Base-by-base conservation (phyloP, 2,888 invertebrate species). In the Cylloceria caligata region DNA sequence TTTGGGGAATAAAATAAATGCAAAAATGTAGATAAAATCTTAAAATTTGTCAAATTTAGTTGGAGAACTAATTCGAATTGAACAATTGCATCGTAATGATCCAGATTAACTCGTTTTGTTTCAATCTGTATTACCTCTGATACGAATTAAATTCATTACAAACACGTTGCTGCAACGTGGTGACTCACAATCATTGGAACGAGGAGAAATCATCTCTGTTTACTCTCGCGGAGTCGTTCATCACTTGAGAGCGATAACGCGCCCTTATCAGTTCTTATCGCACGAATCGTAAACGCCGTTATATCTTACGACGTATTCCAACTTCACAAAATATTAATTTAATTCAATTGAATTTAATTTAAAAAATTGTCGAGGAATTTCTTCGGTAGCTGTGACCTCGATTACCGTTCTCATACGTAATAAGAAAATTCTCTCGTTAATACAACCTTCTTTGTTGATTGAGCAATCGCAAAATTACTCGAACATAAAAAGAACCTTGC, bases 131-230 rank as follows among this genome's bases (percentile, higher is more conserved):
- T 55, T 4, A 55, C 27, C 52, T 55, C 24, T 39, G 52, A 3
- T 39, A 1, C 36, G 24, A 39, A 55, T 69, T n/a, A 27, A 39
- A 69, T 36, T 68, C 4, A 24, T n/a, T 9, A 24, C 49, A 27
- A 39, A 52, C 21, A 24, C 16, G 24, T 52, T 52, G 2, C n/a
- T n/a, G 52, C 36, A 45, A 55, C 52, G 68, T 36, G n/a, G 30
- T 69, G 68, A 69, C 47, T 69, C 68, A n/a, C n/a, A n/a, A n/a
- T n/a, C n/a, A 69, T 5, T n/a, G 47, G 3, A 39, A 55, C 55
- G 39, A n/a, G 39, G 5, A n/a, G n/a, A 52, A 55, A 39, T 39
- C 68, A n/a, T 39, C 52, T 69, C 24, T 69, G 68, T 55, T 69
- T 69, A 39, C 24, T 7, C 9, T 30, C 6, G n/a, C 39, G 39